Percentiles rank a stretch among this genome's conserved stretches.
Conservation (phyloP, 2,797 vertebrate species). For the Lates japonicus region DNA sequence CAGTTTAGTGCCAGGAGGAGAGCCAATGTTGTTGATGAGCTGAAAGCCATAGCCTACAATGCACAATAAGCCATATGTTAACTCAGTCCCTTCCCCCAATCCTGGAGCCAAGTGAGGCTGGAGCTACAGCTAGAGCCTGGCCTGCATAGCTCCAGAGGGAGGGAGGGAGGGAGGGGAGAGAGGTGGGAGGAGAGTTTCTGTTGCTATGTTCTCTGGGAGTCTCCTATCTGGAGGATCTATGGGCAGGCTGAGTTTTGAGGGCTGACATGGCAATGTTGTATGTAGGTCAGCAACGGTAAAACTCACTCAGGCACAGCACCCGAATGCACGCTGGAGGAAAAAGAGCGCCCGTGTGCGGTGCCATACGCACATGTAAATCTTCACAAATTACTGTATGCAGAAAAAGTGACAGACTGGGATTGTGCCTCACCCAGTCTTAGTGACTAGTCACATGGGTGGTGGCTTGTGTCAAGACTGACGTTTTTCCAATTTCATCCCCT, state of each 20-base stretch:
- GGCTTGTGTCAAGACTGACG: constrained; percentile 6
- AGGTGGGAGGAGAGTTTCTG: constrained; percentile 74
- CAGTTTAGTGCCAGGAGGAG: constrained; percentile 8
- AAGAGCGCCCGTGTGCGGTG: not conserved
- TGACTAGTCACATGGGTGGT: constrained; percentile 8
- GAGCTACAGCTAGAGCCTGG: constrained; percentile 67
- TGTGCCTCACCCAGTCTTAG: constrained; percentile 57
- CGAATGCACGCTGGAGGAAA: constrained; percentile 15
- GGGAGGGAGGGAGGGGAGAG: constrained; percentile 46
- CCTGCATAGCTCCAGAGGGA: constrained; percentile 74
- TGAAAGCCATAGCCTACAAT: constrained; percentile 66
- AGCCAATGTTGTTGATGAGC: constrained; percentile 51
- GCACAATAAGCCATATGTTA: constrained; percentile 81
- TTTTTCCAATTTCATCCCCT: constrained; percentile 25
- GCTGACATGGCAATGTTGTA: constrained; percentile 74
- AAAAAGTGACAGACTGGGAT: not conserved
- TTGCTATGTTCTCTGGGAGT: constrained; percentile 82
- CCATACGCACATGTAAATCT: constrained; percentile 14
- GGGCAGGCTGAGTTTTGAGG: constrained; percentile 72
- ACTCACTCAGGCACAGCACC: constrained; percentile 18
- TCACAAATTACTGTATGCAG: constrained; percentile 18
- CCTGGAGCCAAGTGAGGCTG: constrained; percentile 58
- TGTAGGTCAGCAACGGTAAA: constrained; percentile 73
- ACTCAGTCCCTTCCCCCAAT: constrained; percentile 70
- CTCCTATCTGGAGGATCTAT: constrained; percentile 73